Base-by-base conservation (phyloP, 2,888 invertebrate species). In the Endotricha flammealis region DNA sequence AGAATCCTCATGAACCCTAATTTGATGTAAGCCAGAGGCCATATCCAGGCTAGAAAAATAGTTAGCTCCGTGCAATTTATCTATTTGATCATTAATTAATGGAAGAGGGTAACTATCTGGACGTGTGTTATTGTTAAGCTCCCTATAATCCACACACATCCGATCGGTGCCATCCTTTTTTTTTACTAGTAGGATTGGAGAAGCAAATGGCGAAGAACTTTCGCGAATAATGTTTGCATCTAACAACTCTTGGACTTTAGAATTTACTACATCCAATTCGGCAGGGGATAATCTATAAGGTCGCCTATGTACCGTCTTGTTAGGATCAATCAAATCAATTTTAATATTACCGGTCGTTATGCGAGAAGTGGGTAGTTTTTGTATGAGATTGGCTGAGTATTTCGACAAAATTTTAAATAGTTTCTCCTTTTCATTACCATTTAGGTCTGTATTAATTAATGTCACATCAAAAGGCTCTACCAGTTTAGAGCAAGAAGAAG, bases 131-230 rank as follows among this genome's bases (percentile, higher is more conserved):
- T 45, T 5, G 22, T 63, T 63, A 1, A 58, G 36, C n/a, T 50
- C 51, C 3, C 58, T 13, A 31, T 43, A 53, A 14, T 55, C 58
- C 0, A 50, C 46, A n/a, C 45, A 50, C 34, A 58, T 43, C n/a
- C 53, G 38, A 13, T 38, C 37, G 0, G 32, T 32, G 5, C 29
- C 33, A 11, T 38, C 38, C 20, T n/a, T 33, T 44, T 20, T 48
- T 48, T 12, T 46, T 39, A 48, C 48, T 0, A 46, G n/a, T 0
- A 46, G 23, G 17, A 64, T 55, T 0, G 57, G 57, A 28, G 58
- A 59, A 0, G 57, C 53, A 31, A 55, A 62, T 0, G 53, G 45
- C 0, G 59, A 58, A 0, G 47, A 32, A 9, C 56, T 53, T 32
- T 50, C 48, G 1, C 52, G 39, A 29, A 58, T 55, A 0, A 64